Base-by-base conservation (phyloP, 2,888 invertebrate genomes). In the Aphodius granarius region DNA sequence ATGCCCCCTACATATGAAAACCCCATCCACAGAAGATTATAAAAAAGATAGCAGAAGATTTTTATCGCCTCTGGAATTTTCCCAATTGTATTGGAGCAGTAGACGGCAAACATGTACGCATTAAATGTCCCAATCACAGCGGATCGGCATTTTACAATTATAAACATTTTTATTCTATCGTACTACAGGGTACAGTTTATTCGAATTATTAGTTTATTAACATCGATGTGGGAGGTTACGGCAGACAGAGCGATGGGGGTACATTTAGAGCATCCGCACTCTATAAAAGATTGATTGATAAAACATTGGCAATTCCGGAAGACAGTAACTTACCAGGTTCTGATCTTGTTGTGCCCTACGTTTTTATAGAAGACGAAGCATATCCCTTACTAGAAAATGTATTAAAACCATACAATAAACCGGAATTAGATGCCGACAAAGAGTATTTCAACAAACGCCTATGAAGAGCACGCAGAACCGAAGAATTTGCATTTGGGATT, bases 41-140 rank as follows among this genome's bases (percentile, higher is more conserved):
- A 13, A n/a, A 0, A 21, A 13, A 43, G 13, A 9, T 13, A 9
- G 18, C 20, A 2, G 20, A 66, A 9, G 15, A 20, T 21, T 73
- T 3, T 18, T 66, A 16, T 19, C 63, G 16, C 22, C 15, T 23
- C 18, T 72, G 18, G 66, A 66, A 65, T 63, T 77, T 78, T 63
- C 72, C 78, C 71, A 72, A 72, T 13, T 78, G 75, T 63, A 65
- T 78, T 65, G 75, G 78, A 15, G 72, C 77, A 3, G 66, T 77
- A 63, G 78, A 78, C 71, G 77, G 75, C 63, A 76, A 78, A 65
- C 77, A 77, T 66, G 74, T 73, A 66, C 66, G 71, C 18, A 78
- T 74, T 15, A 70, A 74, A 65, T 78, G 77, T 72, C 74, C 77
- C 2, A 70, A 73, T 66, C 76, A 78, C 19, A 65, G 74, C 23